phyloP scores from a whole-genome alignment of 1,140 invertebrate species.

The Anthonomus grandis region DNA sequence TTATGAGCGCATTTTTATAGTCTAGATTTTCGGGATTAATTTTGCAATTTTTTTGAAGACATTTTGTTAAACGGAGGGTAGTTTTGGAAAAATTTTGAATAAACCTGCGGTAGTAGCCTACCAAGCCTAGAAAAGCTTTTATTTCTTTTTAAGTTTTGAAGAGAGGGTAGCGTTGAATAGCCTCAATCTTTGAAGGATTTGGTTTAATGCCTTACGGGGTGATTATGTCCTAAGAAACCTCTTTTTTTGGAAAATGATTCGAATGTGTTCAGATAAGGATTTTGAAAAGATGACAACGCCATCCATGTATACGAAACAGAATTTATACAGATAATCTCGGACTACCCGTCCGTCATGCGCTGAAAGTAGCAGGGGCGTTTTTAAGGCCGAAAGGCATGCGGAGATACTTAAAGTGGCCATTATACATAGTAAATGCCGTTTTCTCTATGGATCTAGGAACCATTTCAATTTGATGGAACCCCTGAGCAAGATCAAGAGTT shows the following conservation, averaged over 20 bases:
- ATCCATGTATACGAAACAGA: conserved; percentile 44
- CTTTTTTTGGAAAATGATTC: conserved; percentile 30
- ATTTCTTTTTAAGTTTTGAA: no score
- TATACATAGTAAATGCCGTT: conserved; percentile 50
- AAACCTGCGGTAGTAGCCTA: no score
- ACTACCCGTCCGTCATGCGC: no score
- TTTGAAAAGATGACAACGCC: no score
- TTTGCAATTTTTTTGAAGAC: not conserved
- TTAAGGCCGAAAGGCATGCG: no score
- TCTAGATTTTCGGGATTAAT: not conserved
- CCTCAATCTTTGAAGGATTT: no score
- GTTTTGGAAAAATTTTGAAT: no score
- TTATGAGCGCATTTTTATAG: not conserved
- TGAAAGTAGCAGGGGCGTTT: conserved; percentile 49
- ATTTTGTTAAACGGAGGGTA: not conserved
- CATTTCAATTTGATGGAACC: no score
- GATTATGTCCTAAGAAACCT: no score
- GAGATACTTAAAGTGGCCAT: conserved; percentile 38
- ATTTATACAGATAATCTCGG: conserved; percentile 26
- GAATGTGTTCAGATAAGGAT: conserved; percentile 33
- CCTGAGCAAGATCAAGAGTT: conserved; percentile 53
- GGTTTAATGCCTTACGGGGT: no score
- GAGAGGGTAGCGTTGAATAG: no score
- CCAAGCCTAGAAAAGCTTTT: no score
- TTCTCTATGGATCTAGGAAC: conserved; percentile 44